phyloP scores from a whole-genome alignment of 2,797 vertebrate species.

The Sternotherus odoratus region DNA sequence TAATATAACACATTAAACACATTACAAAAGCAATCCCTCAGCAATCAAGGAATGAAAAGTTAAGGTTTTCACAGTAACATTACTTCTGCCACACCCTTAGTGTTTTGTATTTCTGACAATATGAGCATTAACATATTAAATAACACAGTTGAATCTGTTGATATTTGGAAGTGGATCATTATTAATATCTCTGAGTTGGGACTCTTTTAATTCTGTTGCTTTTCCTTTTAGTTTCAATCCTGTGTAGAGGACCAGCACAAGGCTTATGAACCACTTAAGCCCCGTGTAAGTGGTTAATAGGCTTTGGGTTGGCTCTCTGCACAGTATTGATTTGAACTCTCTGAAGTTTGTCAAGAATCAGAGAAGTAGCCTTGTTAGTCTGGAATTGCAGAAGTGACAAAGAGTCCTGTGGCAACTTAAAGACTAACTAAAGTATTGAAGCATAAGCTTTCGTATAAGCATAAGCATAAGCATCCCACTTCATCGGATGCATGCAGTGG shows the following conservation, averaged over 20 bases:
- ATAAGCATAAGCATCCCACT: no score
- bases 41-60: neutral
- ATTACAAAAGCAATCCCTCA: neutral
- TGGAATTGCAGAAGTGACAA: no score
- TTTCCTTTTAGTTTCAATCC: neutral
- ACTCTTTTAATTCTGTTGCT: neutral
- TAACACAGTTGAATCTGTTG: neutral
- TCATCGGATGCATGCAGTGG: no score
- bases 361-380: no score
- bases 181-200: neutral
- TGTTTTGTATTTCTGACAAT: neutral
- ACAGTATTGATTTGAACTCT: neutral
- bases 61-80: neutral
- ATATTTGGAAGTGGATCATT: neutral
- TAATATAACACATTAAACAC: accelerated
- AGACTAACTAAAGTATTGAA: no score
- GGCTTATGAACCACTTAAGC: neutral
- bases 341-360: no score
- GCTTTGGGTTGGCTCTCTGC: neutral
- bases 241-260: neutral
- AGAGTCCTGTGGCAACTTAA: no score
- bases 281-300: neutral
- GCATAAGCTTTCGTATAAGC: no score
- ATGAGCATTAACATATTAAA: neutral
- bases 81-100: neutral